phyloP scores from a whole-genome alignment of 2,797 vertebrate species.

The Sciurus carolinensis region DNA sequence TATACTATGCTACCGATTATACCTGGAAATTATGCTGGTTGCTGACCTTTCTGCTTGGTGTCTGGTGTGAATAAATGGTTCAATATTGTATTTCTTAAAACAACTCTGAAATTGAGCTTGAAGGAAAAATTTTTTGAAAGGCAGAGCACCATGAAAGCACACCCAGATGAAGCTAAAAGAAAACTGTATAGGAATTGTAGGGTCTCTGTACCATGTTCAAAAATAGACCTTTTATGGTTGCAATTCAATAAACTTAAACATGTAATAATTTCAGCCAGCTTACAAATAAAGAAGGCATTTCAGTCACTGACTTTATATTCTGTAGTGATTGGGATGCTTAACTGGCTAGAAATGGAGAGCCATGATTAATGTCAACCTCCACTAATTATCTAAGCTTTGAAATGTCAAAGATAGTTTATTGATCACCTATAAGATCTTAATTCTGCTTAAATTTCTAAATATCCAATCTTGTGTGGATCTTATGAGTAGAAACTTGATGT shows the following conservation, averaged over 20 bases:
- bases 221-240: background rate
- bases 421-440: background rate
- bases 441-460: background rate
- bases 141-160: background rate
- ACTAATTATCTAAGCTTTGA: background rate
- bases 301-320: background rate
- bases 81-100: conserved; percentile 29
- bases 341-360: background rate
- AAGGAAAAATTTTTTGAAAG: background rate
- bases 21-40: conserved; percentile 11
- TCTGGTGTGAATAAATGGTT: background rate
- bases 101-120: background rate
- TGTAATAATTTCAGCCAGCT: background rate
- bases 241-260: background rate
- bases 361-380: background rate
- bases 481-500: background rate
- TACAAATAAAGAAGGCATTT: background rate
- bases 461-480: accelerated
- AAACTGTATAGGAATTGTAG: background rate
- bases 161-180: background rate
- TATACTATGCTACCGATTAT: background rate
- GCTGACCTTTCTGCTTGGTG: background rate
- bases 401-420: background rate
- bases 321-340: background rate
- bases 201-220: background rate